These are phyloP conservation scores for Mus spicilegus DNA, from an alignment of 2,113 vertebrate species.

Conservation along the genomic window DNA sequence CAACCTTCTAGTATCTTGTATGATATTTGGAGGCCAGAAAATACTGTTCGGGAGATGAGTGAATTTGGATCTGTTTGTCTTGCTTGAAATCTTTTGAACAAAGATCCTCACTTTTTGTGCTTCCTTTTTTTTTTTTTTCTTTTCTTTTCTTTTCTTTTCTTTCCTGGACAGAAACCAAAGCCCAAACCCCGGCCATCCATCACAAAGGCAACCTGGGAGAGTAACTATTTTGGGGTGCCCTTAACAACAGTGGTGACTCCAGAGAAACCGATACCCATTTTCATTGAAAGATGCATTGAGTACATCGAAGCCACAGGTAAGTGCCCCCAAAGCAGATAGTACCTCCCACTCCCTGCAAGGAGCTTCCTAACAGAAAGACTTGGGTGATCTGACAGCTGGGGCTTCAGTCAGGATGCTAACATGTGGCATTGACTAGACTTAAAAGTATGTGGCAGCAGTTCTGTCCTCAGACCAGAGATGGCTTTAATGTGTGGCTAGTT, in stretches of 20 bases:
- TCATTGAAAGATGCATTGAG: constrained; percentile 96
- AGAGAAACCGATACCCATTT: constrained; percentile 94
- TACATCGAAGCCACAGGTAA: constrained; percentile 96
- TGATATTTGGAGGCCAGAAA: neutral
- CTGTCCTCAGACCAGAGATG: neutral
- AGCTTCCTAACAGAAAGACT: neutral
- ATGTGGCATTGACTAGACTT: neutral
- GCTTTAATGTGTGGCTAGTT: accelerated
- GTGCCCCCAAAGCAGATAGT: neutral
- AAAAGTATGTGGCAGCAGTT: neutral
- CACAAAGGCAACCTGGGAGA: constrained; percentile 94
- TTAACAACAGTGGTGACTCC: constrained; percentile 90
- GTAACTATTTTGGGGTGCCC: constrained; percentile 95
- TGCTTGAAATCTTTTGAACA: constrained; percentile 1
- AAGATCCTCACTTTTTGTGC: constrained; percentile 59
- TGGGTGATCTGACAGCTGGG: neutral
- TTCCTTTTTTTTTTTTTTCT: constrained; percentile 61
- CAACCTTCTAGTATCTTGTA: neutral
- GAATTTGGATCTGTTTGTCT: neutral
- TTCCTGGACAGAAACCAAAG: constrained; percentile 90
- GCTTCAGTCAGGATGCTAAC: neutral
- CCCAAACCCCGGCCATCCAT: constrained; percentile 93
- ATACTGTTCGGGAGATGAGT: neutral
- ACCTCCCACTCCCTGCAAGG: neutral
- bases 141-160: neutral